Base-by-base conservation (phyloP, 2,113 vertebrate genomes). In the Python bivittatus region DNA sequence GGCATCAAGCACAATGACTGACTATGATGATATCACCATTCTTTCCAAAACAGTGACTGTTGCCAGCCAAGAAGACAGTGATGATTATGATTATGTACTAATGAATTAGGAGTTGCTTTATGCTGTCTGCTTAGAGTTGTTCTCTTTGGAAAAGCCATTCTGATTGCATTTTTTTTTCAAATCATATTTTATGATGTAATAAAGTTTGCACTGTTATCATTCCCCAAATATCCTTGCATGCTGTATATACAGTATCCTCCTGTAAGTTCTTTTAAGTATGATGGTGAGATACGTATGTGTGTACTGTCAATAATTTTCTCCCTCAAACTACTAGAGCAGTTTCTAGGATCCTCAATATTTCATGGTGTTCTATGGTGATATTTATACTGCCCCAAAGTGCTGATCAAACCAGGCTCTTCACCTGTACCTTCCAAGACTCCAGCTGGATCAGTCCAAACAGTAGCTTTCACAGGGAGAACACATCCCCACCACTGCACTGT, bases 41-140 rank as follows among this genome's bases (percentile, higher is more conserved):
- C 4, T 93, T 33, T 4, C 93, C 38, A 58, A 4, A 7, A 92
- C 93, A 56, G 1, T 25, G 61, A n/a, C 52, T 13, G 0, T 29
- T 0, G 0, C 25, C 72, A 27, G 8, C 12, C 0, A 60, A 23
- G 92, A 94, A 29, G 96, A 97, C 8, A 60, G 91, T 0, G 38
- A n/a, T 11, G 95, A 96, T 3, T 98, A 98, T 12, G 97, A 97
- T 38, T 91, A 94, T 48, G 84, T 96, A 17, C 2, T 96, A 48
- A 25, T 96, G 2, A 29, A 53, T 23, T 95, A 94, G 87, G 84
- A 91, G 42, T 44, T 68, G 88, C 25, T 91, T 42, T 23, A 48
- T 60, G 27, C 20, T 20, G n/a, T 54, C 20, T 79, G 33, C 33
- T 79, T 79, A 38, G 17, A 38, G 72, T 79, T 79, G 72, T 79